These are phyloP conservation scores for Myotis planiceps DNA, from an alignment of 2,797 vertebrate genomes.

Conservation along the genomic window DNA sequence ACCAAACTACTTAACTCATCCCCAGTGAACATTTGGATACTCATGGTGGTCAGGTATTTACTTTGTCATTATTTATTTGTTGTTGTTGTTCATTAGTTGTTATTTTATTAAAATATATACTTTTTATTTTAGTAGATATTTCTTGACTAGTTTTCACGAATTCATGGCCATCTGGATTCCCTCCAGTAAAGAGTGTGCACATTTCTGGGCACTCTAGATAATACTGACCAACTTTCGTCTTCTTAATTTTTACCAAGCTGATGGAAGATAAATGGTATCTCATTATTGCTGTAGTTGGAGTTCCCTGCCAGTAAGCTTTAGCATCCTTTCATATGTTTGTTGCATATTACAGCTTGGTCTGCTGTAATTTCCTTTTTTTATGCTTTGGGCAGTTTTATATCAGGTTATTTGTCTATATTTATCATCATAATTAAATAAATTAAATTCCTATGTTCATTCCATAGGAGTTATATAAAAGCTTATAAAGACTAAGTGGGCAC, in stretches of 20 bases:
- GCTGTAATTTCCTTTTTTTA: background rate
- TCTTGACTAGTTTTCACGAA: background rate
- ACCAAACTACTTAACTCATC: background rate
- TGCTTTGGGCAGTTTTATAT: background rate
- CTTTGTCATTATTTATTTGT: background rate
- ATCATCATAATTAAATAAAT: constrained; percentile 37
- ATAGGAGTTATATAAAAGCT: background rate
- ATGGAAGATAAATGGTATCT: background rate
- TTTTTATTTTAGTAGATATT: background rate
- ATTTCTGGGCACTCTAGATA: background rate
- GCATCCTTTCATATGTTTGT: background rate
- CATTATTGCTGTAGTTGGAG: background rate
- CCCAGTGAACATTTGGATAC: background rate
- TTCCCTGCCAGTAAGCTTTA: background rate
- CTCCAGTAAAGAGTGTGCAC: background rate
- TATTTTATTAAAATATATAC: background rate
- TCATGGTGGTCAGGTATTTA: background rate
- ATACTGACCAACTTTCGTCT: background rate
- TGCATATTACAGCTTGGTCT: background rate
- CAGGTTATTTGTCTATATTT: constrained; percentile 38
- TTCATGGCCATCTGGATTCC: background rate
- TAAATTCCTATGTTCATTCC: background rate
- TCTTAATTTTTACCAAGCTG: background rate
- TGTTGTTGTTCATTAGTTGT: background rate
- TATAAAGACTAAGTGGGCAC: background rate